Conservation (phyloP, 2,888 invertebrate species). For the Philonicus albiceps region DNA sequence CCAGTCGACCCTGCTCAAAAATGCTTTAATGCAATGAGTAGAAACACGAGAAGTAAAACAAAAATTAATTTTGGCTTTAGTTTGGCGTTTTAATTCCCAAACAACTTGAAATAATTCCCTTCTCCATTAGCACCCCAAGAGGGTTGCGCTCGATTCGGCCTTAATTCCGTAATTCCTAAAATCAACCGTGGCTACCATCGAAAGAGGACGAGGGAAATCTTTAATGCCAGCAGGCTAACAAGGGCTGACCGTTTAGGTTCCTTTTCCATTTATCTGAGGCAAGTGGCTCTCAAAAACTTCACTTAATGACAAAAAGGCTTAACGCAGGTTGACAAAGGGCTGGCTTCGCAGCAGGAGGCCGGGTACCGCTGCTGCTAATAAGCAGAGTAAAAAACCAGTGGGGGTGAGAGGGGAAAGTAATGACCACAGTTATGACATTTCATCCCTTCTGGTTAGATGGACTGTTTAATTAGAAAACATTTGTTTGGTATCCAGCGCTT, state of each 20-base stretch:
- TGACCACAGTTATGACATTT: constrained; percentile 35
- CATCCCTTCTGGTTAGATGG: constrained; percentile 34
- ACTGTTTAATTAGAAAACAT: constrained; percentile 34
- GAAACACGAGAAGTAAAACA: not conserved
- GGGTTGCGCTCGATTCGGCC: not conserved
- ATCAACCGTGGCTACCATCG: constrained; percentile 2
- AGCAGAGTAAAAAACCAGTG: not conserved
- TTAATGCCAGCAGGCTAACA: not conserved
- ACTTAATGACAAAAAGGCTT: constrained; percentile 36
- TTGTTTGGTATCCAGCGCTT: not conserved
- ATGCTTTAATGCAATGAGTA: not conserved
- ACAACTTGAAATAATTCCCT: not conserved
- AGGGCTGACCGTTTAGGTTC: not conserved
- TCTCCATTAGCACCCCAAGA: constrained; percentile 12
- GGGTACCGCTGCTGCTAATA: constrained; percentile 9
- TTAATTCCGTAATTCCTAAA: constrained; percentile 27
- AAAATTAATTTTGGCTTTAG: not conserved
- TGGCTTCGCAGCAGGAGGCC: not conserved
- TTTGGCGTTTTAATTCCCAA: not conserved
- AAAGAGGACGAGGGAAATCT: not conserved
- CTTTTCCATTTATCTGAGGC: constrained; percentile 16
- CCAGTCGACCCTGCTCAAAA: not conserved
- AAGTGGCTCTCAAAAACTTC: constrained; percentile 32
- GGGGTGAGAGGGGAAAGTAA: not conserved
- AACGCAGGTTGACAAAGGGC: constrained; percentile 23